Base-by-base conservation (phyloP, 2,888 invertebrate genomes). In the Seira musarum region DNA sequence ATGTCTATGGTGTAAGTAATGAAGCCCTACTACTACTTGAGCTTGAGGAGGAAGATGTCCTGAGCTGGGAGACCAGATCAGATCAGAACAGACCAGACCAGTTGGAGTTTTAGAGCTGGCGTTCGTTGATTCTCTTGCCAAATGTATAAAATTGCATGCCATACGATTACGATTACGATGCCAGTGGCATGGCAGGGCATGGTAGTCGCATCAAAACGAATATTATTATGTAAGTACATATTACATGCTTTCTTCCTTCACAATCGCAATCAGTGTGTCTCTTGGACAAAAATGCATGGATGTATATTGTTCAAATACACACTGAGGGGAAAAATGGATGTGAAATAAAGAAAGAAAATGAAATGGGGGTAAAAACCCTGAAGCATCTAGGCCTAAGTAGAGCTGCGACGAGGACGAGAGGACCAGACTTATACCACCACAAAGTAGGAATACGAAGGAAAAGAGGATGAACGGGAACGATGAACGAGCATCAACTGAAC, bases 281-380 rank as follows among this genome's bases (percentile, higher is more conserved):
- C 30, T 30, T 30, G 30, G 30, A 49, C 49, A 49, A 49, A 49
- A 49, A 49, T 8, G 15, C 2, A 49, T 3, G 3, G 2, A n/a
- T n/a, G 17, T 49, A 49, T 15, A 49, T n/a, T n/a, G 49, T 49
- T n/a, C 49, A 49, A 49, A 49, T 49, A 30, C 30, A 30, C 30
- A 5, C 30, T 30, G 30, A 8, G 30, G 2, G 30, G 8, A 30
- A 49, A 46, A 60, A 64, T 57, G 25, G 73, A 73, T 60, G 69
- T 64, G 71, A 77, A 66, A 77, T 66, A 69, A 49, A 63, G 72
- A 73, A 67, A 66, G 68, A 72, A 79, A 73, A 79, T 67, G 63
- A 79, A 79, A 79, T 67, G 78, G 40, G 73, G 73, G 64, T 73
- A 73, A 60, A 60, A 60, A 68, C 68, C 73, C 73, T 73, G 35